A percentile compares a stretch with the other conserved stretches of the same genome.
Conservation (phyloP, 1,140 invertebrate genomes). For the Varroa destructor region DNA sequence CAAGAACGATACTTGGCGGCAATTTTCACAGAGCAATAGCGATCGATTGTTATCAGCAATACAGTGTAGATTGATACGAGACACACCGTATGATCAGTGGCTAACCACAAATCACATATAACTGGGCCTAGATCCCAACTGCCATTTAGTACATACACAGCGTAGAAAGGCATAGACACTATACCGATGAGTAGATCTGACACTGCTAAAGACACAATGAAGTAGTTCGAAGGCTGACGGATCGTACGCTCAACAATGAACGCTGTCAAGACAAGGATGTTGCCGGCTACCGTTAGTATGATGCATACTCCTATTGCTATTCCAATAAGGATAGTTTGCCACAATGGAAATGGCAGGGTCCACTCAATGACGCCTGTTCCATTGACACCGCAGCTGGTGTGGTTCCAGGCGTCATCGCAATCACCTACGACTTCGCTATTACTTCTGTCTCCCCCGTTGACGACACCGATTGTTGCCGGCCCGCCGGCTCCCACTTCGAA, state of each 20-base stretch:
- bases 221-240: conserved; percentile 96
- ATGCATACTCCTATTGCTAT: conserved; percentile 73
- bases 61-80: conserved; percentile 98
- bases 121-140: conserved; percentile 93
- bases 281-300: conserved; percentile 80
- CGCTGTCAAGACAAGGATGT: conserved; percentile 85
- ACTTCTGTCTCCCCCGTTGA: background rate
- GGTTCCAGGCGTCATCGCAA: conserved; percentile 1
- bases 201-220: conserved; percentile 92
- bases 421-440: background rate
- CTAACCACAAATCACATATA: conserved; percentile 94
- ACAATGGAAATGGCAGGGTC: conserved; percentile 65
- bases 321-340: conserved; percentile 82
- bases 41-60: conserved; percentile 91
- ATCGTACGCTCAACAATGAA: conserved; percentile 94
- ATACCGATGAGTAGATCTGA: conserved; percentile 94
- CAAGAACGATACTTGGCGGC: conserved; percentile 92
- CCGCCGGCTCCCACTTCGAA: background rate
- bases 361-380: background rate
- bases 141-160: conserved; percentile 72
- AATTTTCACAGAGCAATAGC: conserved; percentile 97
- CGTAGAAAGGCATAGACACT: conserved; percentile 56
- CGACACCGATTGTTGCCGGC: background rate
- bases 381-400: conserved; percentile 2
- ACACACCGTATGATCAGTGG: conserved; percentile 97